Base-by-base conservation (phyloP, 2,113 vertebrate species). In the Motacilla alba region DNA sequence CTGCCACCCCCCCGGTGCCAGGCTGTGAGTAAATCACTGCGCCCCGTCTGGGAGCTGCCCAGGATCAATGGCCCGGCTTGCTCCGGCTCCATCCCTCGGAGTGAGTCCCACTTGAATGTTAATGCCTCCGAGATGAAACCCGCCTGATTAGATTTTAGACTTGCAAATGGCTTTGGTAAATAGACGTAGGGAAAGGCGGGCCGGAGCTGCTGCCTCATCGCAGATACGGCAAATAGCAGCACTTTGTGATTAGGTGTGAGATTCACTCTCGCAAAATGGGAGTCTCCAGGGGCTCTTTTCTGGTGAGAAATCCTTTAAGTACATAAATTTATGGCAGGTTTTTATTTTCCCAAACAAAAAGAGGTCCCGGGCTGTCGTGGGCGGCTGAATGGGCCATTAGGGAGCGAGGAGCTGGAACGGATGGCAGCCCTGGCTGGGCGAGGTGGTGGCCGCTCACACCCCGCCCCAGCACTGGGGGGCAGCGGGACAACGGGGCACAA, bases 111-210 rank as follows among this genome's bases (percentile, higher is more conserved):
- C 58, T 93, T 66, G 80, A 83, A 94, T 90, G 94, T 95, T 97
- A 96, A 94, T 93, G 93, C 91, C 92, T 90, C 59, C 52, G 70
- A 79, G 94, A 97, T 95, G 94, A 96, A 97, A 97, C 92, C 82
- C n/a, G 91, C 88, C 96, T 96, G 96, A 97, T 97, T 96, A 95
- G 95, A 94, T 86, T 96, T 97, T 97, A 96, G 94, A 97, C 96
- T 97, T 97, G 97, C 95, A 98, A 97, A 97, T 97, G 89, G 86
- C 10, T 87, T 97, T 83, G 83, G 95, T 95, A 95, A 97, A 96
- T 85, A 94, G 94, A 89, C 72, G 87, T 94, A 28, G 74, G 91
- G 91, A 70, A 69, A 95, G 96, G 95, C 59, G 77, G 97, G 98
- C 94, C n/a, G 15, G 96, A 93, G 95, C 96, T 87, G 95, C 95